Evolutionary conservation across 2,113 vertebrate genomes (phyloP).

Genomic region (Cacatua alba): DNA sequence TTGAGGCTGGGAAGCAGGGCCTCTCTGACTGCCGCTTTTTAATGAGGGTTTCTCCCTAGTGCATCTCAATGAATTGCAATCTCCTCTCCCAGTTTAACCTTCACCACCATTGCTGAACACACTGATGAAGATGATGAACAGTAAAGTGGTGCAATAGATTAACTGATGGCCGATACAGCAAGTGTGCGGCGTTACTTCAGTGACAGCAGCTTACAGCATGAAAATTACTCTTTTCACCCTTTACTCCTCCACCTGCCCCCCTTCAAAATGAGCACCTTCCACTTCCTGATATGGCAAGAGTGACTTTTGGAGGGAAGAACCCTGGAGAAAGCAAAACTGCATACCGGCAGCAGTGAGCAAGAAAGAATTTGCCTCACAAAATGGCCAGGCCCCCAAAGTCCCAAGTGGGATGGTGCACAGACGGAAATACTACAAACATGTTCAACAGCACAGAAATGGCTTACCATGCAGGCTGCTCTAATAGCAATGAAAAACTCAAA

Average conservation of each 20-base stretch:
- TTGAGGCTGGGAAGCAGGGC: background rate
- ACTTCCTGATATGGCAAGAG: background rate
- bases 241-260: background rate
- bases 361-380: constrained; percentile 13
- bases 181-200: background rate
- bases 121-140: background rate
- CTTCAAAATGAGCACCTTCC: background rate
- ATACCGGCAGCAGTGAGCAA: background rate
- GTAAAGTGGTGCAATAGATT: background rate
- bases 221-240: background rate
- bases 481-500: background rate
- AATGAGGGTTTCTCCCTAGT: background rate
- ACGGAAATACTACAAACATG: background rate
- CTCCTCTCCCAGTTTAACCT: background rate
- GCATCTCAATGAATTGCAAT: background rate
- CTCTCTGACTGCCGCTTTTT: background rate
- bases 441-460: background rate
- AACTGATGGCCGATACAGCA: background rate
- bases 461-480: background rate
- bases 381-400: background rate
- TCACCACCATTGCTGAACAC: background rate
- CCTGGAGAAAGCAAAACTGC: background rate
- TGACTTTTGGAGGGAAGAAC: background rate
- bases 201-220: background rate
- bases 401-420: background rate